Conservation (phyloP, 2,113 vertebrate species). For the Phalacrocorax aristotelis region DNA sequence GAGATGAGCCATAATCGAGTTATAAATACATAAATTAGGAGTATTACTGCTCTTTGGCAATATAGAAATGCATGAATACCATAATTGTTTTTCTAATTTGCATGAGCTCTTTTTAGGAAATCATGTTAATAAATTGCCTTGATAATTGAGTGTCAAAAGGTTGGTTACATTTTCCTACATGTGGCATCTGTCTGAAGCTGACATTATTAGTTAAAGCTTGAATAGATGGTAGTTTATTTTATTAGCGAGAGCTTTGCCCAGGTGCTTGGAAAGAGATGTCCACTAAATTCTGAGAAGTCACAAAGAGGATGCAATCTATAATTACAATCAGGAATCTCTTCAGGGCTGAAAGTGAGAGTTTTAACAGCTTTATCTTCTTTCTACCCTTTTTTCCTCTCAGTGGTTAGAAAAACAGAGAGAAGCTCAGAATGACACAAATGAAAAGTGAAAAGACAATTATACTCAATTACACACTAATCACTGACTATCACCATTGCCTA, state of each 20-base stretch:
- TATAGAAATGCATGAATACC: conserved; percentile 64
- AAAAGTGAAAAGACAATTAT: conserved; percentile 99
- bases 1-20: conserved; percentile 63
- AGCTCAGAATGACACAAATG: conserved; percentile 94
- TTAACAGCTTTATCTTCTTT: conserved; percentile 81
- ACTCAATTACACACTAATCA: conserved; percentile 99
- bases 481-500: conserved; percentile 88
- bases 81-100: conserved; percentile 84
- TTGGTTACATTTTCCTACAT: conserved; percentile 76
- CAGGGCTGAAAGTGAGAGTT: conserved; percentile 78
- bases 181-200: conserved; percentile 74
- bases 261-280: conserved; percentile 72
- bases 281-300: conserved; percentile 75
- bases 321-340: conserved; percentile 83
- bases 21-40: conserved; percentile 67
- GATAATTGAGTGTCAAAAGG: conserved; percentile 80
- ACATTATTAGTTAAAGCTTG: conserved; percentile 76
- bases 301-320: conserved; percentile 81
- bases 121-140: conserved; percentile 82
- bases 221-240: conserved; percentile 72
- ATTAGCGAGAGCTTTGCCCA: conserved; percentile 73
- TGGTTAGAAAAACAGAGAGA: conserved; percentile 84
- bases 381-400: conserved; percentile 73
- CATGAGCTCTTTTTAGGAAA: conserved; percentile 75
- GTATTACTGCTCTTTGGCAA: conserved; percentile 64